Conservation (phyloP, 1,140 invertebrate genomes). For the Drosophila burlai region DNA sequence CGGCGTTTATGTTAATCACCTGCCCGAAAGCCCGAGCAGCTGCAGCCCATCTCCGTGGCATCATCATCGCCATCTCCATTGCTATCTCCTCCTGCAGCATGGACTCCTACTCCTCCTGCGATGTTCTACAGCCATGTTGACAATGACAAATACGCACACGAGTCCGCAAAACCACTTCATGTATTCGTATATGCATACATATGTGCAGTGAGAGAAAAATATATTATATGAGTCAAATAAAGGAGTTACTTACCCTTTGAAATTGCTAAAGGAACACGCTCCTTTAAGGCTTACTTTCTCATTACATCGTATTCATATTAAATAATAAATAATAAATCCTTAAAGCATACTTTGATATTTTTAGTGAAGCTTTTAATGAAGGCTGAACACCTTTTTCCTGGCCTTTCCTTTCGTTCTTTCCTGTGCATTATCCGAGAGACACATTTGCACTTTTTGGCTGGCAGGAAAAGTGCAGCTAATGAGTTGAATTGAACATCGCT, state of each 20-base stretch:
- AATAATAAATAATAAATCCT: too few relatives aligned
- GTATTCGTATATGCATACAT: slow-evolving; percentile 18
- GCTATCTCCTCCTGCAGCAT: slow-evolving; percentile 5
- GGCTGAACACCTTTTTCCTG: accelerated
- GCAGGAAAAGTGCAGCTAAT: slow-evolving; percentile 78
- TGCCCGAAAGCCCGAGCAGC: slow-evolving; percentile 80
- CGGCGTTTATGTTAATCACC: slow-evolving; percentile 85
- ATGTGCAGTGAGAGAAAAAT: slow-evolving; percentile 14
- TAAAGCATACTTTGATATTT: not conserved
- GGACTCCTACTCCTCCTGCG: slow-evolving; percentile 23
- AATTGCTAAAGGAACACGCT: not conserved
- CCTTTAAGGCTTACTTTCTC: not conserved
- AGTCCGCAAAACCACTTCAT: slow-evolving; percentile 34
- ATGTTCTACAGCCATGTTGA: slow-evolving; percentile 83
- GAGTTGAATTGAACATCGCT: slow-evolving; percentile 82
- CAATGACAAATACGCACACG: slow-evolving; percentile 84
- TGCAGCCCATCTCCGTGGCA: slow-evolving; percentile 49
- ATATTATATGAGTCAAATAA: slow-evolving; percentile 18
- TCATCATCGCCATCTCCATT: slow-evolving; percentile 7
- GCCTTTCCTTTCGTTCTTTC: not conserved
- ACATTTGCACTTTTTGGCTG: slow-evolving; percentile 74
- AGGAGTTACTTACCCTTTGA: not conserved
- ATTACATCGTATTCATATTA: not conserved
- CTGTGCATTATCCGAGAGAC: slow-evolving; percentile 32
- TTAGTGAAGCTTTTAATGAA: not conserved